A percentile compares a stretch with the other conserved stretches of the same genome.
Evolutionary conservation across 1,140 invertebrate species (phyloP).

Genomic region (Sitodiplosis mosellana): DNA sequence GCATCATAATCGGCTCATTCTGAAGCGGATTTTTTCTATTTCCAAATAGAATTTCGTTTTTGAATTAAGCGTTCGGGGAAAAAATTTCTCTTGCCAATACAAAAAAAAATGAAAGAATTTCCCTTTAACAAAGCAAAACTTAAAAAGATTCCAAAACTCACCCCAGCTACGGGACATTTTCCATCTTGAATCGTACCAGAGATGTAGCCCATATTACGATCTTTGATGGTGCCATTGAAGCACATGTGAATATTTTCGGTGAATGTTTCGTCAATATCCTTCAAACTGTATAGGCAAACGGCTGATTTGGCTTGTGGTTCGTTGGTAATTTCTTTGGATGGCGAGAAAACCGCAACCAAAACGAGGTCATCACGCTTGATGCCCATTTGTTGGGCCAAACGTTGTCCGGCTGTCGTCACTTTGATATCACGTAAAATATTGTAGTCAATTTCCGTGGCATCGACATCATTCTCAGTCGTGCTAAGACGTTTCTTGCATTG

Average conservation of each 20-base stretch:
- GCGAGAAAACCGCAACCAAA: conserved; percentile 68
- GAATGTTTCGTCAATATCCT: conserved; percentile 81
- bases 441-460: conserved; percentile 31
- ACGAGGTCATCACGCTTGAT: conserved; percentile 58
- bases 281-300: conserved; percentile 66
- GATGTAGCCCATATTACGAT: conserved; percentile 83
- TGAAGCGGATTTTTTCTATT: too few relatives aligned
- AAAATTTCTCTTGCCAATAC: too few relatives aligned
- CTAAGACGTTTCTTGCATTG: conserved; percentile 47
- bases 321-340: conserved; percentile 62
- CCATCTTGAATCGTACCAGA: conserved; percentile 79
- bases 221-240: conserved; percentile 82
- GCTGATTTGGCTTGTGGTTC: conserved; percentile 60
- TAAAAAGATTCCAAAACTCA: conserved; percentile 23
- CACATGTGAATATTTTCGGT: conserved; percentile 94
- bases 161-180: conserved; percentile 66
- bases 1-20: too few relatives aligned
- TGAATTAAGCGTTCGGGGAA: too few relatives aligned
- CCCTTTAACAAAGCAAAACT: conserved; percentile 1
- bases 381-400: conserved; percentile 59
- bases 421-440: conserved; percentile 85
- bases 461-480: conserved; percentile 27
- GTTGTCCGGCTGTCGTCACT: conserved; percentile 57
- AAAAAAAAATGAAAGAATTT: too few relatives aligned
- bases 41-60: too few relatives aligned